Conservation (phyloP, 2,113 vertebrate genomes). For the Nyctibius bracteatus region DNA sequence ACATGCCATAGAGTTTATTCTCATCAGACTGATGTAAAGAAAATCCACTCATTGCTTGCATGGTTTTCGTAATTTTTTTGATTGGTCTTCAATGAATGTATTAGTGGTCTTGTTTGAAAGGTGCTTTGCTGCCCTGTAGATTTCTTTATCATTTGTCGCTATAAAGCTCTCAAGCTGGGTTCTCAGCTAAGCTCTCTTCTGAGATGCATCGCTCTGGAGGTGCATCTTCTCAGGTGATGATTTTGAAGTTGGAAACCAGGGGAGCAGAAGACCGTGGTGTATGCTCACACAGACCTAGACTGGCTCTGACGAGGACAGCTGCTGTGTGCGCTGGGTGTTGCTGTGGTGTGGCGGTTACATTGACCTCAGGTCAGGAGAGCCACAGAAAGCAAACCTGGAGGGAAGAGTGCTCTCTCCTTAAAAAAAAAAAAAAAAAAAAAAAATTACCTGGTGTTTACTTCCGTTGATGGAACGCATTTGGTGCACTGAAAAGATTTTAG, state of each 20-base stretch:
- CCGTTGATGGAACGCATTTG: neutral
- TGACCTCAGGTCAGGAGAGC: neutral
- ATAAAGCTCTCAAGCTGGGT: neutral
- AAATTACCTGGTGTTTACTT: neutral
- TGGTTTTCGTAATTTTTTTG: neutral
- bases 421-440: neutral
- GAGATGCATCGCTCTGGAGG: neutral
- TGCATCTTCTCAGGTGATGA: neutral
- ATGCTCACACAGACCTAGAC: neutral
- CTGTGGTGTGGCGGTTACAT: neutral
- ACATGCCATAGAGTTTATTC: neutral
- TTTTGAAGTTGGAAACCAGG: neutral
- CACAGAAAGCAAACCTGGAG: neutral
- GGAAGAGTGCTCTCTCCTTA: neutral
- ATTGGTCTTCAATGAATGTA: neutral
- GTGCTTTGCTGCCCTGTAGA: neutral
- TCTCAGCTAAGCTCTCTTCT: neutral
- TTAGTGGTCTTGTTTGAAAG: neutral
- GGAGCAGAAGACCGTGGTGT: neutral
- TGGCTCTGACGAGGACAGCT: neutral
- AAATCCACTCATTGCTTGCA: rapidly evolving
- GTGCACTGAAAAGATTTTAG: neutral
- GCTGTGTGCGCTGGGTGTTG: neutral
- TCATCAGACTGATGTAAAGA: neutral
- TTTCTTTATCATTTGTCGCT: rapidly evolving